Evolutionary conservation across 2,113 vertebrate species (phyloP).

Genomic region (Romanogobio albipinnatus): DNA sequence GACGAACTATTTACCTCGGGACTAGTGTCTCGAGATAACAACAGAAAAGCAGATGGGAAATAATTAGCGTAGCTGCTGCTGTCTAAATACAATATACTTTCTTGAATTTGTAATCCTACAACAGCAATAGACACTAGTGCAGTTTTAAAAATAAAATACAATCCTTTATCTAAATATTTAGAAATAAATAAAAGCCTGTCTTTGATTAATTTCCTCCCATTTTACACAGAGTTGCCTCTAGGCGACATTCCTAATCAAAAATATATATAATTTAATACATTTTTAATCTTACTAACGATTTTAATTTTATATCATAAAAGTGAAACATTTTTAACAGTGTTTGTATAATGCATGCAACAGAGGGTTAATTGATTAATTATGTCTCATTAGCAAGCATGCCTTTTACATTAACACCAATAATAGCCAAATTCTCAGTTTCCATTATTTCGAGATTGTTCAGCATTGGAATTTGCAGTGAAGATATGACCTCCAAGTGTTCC

Average conservation of each 20-base stretch:
- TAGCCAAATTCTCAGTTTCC: background rate
- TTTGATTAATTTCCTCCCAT: background rate
- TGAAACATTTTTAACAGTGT: background rate
- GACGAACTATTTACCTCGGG: too few species aligned
- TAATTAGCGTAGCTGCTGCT: too few species aligned
- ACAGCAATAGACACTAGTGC: too few species aligned
- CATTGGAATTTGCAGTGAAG: background rate
- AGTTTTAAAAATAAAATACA: too few species aligned
- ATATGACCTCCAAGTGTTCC: conserved; percentile 23
- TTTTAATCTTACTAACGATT: background rate
- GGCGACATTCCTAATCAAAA: background rate
- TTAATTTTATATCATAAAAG: background rate
- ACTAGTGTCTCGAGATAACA: too few species aligned
- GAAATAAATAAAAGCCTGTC: background rate
- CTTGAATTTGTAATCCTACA: too few species aligned
- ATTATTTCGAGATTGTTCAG: background rate
- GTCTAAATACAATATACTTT: too few species aligned
- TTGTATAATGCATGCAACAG: background rate
- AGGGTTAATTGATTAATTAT: conserved; percentile 1
- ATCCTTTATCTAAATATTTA: background rate
- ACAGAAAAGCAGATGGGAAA: too few species aligned
- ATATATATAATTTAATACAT: background rate
- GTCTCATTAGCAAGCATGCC: conserved; percentile 5
- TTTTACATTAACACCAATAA: conserved; percentile 25
- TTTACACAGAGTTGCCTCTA: background rate